A percentile compares a stretch with the other conserved stretches of the same genome.
Conservation (phyloP, 2,888 invertebrate genomes). For the Ceraclea dissimilis region DNA sequence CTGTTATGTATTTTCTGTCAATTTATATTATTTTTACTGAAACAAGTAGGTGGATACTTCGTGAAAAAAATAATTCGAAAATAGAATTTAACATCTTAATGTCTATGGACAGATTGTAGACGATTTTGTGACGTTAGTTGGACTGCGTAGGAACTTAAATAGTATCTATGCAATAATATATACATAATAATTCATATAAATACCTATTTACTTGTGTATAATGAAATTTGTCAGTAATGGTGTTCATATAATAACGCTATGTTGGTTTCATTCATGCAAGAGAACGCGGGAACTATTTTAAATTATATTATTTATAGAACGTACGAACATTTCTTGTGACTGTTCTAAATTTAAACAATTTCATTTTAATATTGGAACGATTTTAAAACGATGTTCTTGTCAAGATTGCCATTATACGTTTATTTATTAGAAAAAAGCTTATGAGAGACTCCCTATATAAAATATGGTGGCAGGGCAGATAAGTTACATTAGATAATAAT, state of each 20-base stretch:
- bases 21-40: too few species aligned
- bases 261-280: conserved; percentile 15
- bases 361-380: conserved; percentile 18
- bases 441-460: too few species aligned
- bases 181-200: too few species aligned
- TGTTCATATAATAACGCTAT: background rate
- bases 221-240: background rate
- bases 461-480: too few species aligned
- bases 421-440: background rate
- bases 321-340: conserved; percentile 7
- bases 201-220: too few species aligned
- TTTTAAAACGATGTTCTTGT: conserved; percentile 15
- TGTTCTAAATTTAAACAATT: conserved; percentile 15
- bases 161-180: background rate
- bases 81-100: background rate
- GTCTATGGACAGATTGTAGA: background rate
- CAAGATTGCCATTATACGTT: background rate
- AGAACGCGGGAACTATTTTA: conserved; percentile 16
- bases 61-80: background rate
- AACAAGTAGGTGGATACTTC: background rate
- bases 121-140: background rate
- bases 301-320: conserved; percentile 4
- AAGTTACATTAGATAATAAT: too few species aligned
- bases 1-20: too few species aligned
- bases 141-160: background rate